Conservation (phyloP, 2,113 vertebrate species). For the Bostrychus sinensis region DNA sequence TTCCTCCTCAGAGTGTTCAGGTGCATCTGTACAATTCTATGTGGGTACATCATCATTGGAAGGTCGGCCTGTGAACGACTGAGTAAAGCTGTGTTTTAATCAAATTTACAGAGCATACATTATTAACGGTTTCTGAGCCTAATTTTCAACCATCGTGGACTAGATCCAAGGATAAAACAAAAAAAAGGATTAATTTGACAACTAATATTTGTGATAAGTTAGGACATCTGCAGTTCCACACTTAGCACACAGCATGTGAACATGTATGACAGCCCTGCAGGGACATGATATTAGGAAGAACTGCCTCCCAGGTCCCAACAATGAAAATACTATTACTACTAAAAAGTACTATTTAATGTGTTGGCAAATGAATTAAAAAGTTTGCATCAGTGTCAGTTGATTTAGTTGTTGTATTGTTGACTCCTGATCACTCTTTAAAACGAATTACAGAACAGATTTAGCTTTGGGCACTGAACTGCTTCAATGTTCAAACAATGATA, state of each 20-base stretch:
- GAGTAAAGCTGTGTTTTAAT: slow-evolving; percentile 8
- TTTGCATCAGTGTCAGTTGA: slow-evolving; percentile 11
- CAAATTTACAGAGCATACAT: too few relatives aligned
- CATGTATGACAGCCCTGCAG: too few relatives aligned
- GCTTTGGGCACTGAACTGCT: slow-evolving; percentile 33
- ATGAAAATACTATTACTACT: too few relatives aligned
- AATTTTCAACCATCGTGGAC: too few relatives aligned
- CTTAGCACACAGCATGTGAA: too few relatives aligned
- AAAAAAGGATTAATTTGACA: too few relatives aligned
- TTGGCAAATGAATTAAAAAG: slow-evolving; percentile 19
- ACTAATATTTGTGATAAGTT: too few relatives aligned
- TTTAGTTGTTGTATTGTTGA: slow-evolving; percentile 37
- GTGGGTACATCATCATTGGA: not conserved
- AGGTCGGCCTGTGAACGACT: slow-evolving; percentile 6
- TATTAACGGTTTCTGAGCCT: too few relatives aligned
- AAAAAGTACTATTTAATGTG: not conserved
- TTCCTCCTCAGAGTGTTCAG: not conserved
- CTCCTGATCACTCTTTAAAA: slow-evolving; percentile 37
- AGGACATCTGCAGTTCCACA: too few relatives aligned
- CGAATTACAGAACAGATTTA: slow-evolving; percentile 36
- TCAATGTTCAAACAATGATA: slow-evolving; percentile 44
- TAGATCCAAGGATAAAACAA: too few relatives aligned
- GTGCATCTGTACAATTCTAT: not conserved
- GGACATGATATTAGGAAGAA: too few relatives aligned
- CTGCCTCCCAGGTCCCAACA: not conserved